A percentile compares a stretch with the other conserved stretches of the same genome.
Conservation (phyloP, 1,140 invertebrate genomes). For the Arion vulgaris region DNA sequence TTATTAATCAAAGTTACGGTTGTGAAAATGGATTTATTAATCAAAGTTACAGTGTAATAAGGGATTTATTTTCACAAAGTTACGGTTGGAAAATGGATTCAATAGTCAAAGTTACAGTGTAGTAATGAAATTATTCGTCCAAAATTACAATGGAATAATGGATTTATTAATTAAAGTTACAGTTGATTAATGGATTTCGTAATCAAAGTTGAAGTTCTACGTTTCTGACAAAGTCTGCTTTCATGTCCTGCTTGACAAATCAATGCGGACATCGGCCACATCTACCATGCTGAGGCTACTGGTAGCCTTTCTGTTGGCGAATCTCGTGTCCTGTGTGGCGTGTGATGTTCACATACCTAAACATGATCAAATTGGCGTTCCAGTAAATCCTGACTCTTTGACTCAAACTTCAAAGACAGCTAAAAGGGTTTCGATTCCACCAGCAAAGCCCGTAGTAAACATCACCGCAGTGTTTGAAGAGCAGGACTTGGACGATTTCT, state of each 20-base stretch:
- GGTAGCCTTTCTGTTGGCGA: not conserved
- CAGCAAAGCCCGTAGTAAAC: conserved; percentile 35
- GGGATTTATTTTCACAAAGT: no score
- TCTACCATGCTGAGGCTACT: conserved; percentile 33
- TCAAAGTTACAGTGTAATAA: no score
- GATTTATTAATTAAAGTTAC: no score
- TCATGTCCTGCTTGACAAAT: not conserved
- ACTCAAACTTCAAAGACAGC: not conserved
- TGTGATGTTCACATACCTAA: not conserved
- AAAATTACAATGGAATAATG: no score
- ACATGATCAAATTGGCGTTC: not conserved
- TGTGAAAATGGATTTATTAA: no score
- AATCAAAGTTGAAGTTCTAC: no score
- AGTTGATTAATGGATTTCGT: no score
- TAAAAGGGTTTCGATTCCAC: not conserved
- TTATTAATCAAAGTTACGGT: no score
- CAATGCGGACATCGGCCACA: not conserved
- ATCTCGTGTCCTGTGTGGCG: conserved; percentile 9
- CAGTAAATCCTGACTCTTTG: not conserved
- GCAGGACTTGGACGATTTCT: conserved; percentile 48
- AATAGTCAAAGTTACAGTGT: no score
- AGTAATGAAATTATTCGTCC: no score
- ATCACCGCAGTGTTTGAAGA: conserved; percentile 55
- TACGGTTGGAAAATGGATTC: no score
- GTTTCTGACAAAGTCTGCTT: no score